Conservation (phyloP, 1,140 invertebrate species). For the Campoletis sonorensis region DNA sequence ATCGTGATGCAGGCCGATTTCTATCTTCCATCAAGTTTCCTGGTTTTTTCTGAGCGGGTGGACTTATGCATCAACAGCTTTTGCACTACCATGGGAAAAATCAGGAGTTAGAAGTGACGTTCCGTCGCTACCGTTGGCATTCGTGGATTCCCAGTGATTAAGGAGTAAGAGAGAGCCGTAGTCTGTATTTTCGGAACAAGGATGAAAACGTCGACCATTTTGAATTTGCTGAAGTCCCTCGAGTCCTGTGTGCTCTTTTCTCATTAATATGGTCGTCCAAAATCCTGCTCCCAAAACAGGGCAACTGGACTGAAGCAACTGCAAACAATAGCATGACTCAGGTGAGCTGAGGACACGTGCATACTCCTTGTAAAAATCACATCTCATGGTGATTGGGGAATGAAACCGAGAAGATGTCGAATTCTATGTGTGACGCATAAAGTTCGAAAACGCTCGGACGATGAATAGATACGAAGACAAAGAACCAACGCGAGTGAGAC, state of each 20-base stretch:
- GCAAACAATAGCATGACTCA: constrained; percentile 34
- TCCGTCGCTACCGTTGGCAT: neutral
- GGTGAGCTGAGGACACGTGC: constrained; percentile 24
- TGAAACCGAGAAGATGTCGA: no score
- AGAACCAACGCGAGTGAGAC: no score
- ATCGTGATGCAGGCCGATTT: neutral
- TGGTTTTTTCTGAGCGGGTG: neutral
- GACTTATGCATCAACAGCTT: neutral
- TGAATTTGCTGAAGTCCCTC: no score
- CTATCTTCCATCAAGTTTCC: neutral
- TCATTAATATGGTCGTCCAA: neutral
- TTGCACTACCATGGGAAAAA: constrained; percentile 13
- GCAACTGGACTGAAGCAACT: neutral
- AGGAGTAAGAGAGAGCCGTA: neutral
- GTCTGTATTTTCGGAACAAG: neutral
- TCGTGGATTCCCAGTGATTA: neutral
- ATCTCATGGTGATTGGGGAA: no score
- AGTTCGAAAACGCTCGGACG: no score
- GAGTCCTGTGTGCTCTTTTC: no score
- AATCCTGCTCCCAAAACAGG: neutral
- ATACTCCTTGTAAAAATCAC: no score
- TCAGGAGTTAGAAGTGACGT: constrained; percentile 13
- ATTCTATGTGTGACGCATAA: no score
- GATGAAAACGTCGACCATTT: neutral
- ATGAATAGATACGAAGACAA: no score